Evolutionary conservation across 2,113 vertebrate species (phyloP).

Genomic region (Pedetes capensis): DNA sequence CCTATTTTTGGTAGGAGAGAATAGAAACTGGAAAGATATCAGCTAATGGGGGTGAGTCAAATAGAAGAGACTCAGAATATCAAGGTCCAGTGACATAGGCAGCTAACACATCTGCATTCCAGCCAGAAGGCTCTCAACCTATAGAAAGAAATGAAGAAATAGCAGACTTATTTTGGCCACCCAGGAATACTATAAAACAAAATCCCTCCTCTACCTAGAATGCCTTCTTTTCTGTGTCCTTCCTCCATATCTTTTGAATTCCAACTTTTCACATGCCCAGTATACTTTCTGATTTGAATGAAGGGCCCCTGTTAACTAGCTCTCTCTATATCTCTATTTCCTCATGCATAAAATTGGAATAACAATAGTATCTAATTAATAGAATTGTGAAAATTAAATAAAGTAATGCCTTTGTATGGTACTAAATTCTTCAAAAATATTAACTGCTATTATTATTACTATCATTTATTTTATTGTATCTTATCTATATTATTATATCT

Average conservation of each 20-base stretch:
- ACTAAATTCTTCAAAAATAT: neutral
- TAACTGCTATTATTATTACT: neutral
- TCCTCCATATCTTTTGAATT: neutral
- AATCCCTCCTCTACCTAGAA: neutral
- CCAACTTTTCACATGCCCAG: neutral
- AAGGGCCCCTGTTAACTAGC: neutral
- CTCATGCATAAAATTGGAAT: neutral
- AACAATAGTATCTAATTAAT: neutral
- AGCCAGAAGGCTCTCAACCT: neutral
- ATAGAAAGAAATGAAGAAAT: neutral
- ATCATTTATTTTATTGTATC: neutral
- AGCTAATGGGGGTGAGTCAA: neutral
- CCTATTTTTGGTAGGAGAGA: neutral
- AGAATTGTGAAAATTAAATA: neutral
- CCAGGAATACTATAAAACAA: neutral
- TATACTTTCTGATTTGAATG: neutral
- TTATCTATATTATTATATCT: neutral
- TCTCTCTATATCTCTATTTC: neutral
- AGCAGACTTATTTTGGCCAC: neutral
- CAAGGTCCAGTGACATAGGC: neutral
- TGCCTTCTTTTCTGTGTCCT: neutral
- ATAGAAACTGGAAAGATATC: neutral
- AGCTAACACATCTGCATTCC: neutral
- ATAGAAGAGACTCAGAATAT: neutral
- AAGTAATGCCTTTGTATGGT: neutral